Base-by-base conservation (phyloP, 2,797 vertebrate species). In the Poeciliopsis gracilis region DNA sequence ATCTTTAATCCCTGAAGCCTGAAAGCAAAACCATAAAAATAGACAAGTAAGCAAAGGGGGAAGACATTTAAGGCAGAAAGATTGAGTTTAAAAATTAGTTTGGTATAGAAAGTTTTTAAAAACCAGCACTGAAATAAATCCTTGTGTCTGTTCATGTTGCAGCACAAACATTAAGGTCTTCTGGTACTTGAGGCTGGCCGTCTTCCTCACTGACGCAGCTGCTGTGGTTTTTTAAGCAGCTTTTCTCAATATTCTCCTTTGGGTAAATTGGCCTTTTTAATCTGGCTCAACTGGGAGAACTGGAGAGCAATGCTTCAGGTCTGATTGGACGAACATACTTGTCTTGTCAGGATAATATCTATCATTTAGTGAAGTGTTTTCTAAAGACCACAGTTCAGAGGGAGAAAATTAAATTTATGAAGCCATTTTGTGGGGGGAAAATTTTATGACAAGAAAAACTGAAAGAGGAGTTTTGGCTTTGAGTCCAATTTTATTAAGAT, bases 1-100 rank as follows among this genome's bases (percentile, higher is more conserved):
- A 45, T 80, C 73, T 87, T 77, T 86, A 82, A 91, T 89, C 82
- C 80, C 75, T 72, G 77, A 70, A 79, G 84, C 78, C 63, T 80
- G 51, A 0, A 3, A 75, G 70, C 61, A 77, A 77, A 74, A 80
- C 71, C 72, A 76, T 70, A 78, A 82, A 86, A 59, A 85, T 53
- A 72, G 82, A 78, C n/a, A 61, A 59, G 1, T 13, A 61, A 85
- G 69, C 61, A 59, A 82, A 76, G 57, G 77, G 46, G 77, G 77
- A 89, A 77, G 41, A 73, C 76, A 83, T 83, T 67, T 47, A 63
- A 10, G 3, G 9, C 20, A 41, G 36, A 9, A 38, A 23, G 20
- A 66, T 49, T 20, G 36, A 38, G 63, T 85, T 78, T 73, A 85
- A 80, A 73, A 75, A 43, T n/a, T 72, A 80, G 70, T 10, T 12